Evolutionary conservation across 2,797 vertebrate genomes (phyloP).

Genomic region (Macrochelys suwanniensis): DNA sequence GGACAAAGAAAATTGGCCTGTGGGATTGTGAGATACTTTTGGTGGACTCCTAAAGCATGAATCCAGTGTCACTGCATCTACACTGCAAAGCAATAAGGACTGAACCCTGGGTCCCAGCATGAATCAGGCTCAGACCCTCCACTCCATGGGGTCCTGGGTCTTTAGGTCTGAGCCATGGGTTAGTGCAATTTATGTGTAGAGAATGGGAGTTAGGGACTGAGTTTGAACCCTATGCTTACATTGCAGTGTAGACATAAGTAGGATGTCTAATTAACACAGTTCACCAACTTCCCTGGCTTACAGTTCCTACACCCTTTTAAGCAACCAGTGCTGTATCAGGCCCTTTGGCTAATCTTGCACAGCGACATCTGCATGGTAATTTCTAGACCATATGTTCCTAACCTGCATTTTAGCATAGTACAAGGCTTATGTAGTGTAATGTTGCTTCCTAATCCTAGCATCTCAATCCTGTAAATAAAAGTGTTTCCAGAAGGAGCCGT

Average conservation of each 20-base stretch:
- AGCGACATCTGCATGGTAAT: conserved; percentile 13
- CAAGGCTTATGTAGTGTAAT: conserved; percentile 38
- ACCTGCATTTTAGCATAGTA: conserved; percentile 26
- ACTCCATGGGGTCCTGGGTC: neutral
- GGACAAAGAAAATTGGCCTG: neutral
- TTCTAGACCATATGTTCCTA: conserved; percentile 15
- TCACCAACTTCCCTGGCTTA: conserved; percentile 15
- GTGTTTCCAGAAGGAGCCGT: conserved; percentile 28
- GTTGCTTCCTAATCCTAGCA: neutral
- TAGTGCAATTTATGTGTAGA: neutral
- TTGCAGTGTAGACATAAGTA: neutral
- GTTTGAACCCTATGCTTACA: neutral
- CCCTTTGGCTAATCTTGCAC: neutral
- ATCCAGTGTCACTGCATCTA: neutral
- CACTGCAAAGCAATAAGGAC: neutral
- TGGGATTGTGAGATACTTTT: neutral
- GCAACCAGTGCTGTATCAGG: neutral
- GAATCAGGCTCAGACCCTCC: neutral
- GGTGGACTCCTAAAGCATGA: neutral
- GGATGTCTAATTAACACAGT: neutral
- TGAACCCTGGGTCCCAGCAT: neutral
- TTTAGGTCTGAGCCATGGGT: neutral
- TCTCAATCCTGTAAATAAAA: neutral
- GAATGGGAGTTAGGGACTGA: neutral
- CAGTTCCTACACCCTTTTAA: neutral